These are phyloP conservation scores for Caenorhabditis inopinata DNA, from an alignment of 1,140 invertebrate genomes.

Conservation along the genomic window DNA sequence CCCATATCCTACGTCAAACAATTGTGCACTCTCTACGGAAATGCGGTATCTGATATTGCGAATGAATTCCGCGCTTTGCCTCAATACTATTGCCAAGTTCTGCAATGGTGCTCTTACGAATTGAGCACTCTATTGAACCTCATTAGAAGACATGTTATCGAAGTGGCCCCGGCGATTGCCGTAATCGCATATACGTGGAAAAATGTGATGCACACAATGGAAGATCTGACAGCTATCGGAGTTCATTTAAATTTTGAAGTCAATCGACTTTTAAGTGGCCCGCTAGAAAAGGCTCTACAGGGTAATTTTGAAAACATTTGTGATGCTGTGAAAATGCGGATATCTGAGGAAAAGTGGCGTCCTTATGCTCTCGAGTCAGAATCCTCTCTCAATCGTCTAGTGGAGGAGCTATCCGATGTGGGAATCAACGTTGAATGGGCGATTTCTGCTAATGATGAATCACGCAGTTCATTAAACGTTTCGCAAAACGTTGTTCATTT, in stretches of 20 bases:
- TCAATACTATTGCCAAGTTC: constrained; percentile 65
- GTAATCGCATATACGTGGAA: constrained; percentile 52
- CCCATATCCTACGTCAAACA: constrained; percentile 81
- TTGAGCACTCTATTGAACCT: constrained; percentile 78
- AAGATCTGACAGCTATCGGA: constrained; percentile 74
- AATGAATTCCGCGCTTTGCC: constrained; percentile 78
- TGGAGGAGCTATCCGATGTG: constrained; percentile 47
- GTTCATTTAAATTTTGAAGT: constrained; percentile 82
- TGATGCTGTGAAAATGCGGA: constrained; percentile 17
- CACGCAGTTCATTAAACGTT: constrained; percentile 26
- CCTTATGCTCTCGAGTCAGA: constrained; percentile 59
- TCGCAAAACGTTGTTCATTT: constrained; percentile 41
- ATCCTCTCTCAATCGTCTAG: constrained; percentile 42
- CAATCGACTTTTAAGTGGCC: constrained; percentile 76
- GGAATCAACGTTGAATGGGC: constrained; percentile 39
- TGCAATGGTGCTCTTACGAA: constrained; percentile 70
- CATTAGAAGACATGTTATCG: constrained; percentile 86
- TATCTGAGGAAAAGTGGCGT: constrained; percentile 60
- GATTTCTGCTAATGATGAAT: constrained; percentile 24
- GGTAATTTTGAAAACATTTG: constrained; percentile 75
- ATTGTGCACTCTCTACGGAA: constrained; percentile 83
- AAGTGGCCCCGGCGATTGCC: constrained; percentile 70
- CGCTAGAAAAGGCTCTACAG: constrained; percentile 71
- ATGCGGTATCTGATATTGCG: constrained; percentile 81
- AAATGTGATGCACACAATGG: constrained; percentile 55